phyloP scores from a whole-genome alignment of 1,140 invertebrate genomes.

The Drosophila grimshawi region DNA sequence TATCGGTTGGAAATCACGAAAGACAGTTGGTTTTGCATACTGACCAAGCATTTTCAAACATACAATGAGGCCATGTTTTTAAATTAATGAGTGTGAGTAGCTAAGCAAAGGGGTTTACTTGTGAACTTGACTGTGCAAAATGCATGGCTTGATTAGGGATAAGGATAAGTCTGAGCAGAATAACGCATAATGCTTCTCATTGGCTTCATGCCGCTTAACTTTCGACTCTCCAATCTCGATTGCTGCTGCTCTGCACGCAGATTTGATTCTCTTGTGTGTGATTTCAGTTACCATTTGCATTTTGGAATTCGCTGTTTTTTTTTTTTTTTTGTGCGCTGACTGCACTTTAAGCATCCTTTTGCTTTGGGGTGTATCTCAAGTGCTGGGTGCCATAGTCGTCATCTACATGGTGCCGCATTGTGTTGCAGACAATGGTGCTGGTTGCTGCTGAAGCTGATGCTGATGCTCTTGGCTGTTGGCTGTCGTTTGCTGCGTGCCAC shows the following conservation, averaged over 20 bases:
- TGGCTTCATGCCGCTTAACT: background rate
- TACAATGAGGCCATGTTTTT: no score
- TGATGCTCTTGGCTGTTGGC: constrained; percentile 5
- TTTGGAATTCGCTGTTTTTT: constrained; percentile 8
- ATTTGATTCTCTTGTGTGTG: constrained; percentile 7
- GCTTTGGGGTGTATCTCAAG: constrained; percentile 6
- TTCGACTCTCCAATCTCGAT: background rate
- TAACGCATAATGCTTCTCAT: background rate
- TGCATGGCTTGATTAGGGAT: background rate
- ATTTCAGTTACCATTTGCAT: constrained; percentile 2
- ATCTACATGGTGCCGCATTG: constrained; percentile 50
- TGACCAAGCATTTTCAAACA: no score
- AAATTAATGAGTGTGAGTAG: no score
- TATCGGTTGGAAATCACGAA: no score
- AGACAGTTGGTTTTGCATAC: no score
- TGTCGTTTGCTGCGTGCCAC: constrained; percentile 63
- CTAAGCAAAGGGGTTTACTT: no score
- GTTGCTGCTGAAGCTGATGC: constrained; percentile 34
- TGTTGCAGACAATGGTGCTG: constrained; percentile 60
- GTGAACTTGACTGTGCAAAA: background rate
- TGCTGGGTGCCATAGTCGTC: constrained; percentile 13
- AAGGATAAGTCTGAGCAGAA: background rate
- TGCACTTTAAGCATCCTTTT: background rate
- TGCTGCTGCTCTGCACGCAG: constrained; percentile 1
- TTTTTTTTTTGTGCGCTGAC: background rate